Conservation (phyloP, 2,113 vertebrate genomes). For the Phylloscopus trochilus region DNA sequence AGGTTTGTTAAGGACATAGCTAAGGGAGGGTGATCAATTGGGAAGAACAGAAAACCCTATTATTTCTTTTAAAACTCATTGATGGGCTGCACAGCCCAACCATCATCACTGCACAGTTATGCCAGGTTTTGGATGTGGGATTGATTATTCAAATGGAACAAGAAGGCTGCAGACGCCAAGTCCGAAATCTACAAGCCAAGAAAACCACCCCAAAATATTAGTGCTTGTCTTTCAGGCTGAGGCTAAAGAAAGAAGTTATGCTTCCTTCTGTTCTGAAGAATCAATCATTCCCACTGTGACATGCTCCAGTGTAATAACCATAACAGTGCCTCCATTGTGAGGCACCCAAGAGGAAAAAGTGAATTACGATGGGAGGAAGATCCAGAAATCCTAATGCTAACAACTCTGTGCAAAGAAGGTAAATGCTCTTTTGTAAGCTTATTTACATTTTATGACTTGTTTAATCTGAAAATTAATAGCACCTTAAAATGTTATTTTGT, state of each 20-base stretch:
- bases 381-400: conserved; percentile 52
- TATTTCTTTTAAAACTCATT: neutral
- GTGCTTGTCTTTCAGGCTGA: neutral
- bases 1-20: neutral
- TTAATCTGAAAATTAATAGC: conserved; percentile 55
- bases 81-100: neutral
- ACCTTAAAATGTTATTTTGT: conserved; percentile 25
- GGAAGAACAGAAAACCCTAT: neutral
- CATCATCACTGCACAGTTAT: neutral
- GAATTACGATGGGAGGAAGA: conserved; percentile 49
- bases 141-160: neutral
- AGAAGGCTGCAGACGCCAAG: neutral
- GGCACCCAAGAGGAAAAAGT: conserved; percentile 45
- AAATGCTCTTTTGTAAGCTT: conserved; percentile 59
- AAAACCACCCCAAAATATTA: conserved; percentile 7
- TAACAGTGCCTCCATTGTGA: conserved; percentile 55
- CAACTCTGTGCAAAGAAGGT: conserved; percentile 34
- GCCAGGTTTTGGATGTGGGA: neutral
- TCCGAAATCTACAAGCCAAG: neutral
- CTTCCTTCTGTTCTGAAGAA: conserved; percentile 30
- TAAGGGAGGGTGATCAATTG: neutral
- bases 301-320: neutral
- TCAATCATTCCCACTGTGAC: conserved; percentile 27
- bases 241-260: conserved; percentile 14
- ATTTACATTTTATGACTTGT: conserved; percentile 54